A percentile compares a stretch with the other conserved stretches of the same genome.
Evolutionary conservation across 1,140 invertebrate species (phyloP).

Genomic region (Mactra quadrangularis): DNA sequence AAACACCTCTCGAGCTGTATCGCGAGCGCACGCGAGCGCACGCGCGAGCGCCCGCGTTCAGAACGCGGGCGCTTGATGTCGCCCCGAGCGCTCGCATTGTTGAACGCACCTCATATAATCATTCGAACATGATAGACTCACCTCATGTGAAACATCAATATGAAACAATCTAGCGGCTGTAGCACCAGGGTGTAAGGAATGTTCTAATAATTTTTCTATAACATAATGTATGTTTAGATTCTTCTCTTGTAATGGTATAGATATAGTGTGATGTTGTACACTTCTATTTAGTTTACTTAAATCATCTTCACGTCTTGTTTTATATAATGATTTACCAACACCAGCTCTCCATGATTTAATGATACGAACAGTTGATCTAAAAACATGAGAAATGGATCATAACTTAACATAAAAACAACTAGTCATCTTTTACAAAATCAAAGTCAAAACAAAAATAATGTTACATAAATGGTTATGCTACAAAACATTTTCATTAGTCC

Average conservation of each 20-base stretch:
- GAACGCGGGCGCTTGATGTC: no score
- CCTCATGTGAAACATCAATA: constrained; percentile 73
- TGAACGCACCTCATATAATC: no score
- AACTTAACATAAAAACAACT: no score
- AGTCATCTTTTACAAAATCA: no score
- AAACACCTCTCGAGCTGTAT: no score
- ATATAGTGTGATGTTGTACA: background rate
- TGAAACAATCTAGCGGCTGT: constrained; percentile 67
- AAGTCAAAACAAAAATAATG: no score
- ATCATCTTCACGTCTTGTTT: constrained; percentile 57
- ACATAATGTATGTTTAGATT: constrained; percentile 57
- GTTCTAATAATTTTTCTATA: constrained; percentile 53
- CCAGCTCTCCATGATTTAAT: constrained; percentile 71
- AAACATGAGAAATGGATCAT: no score
- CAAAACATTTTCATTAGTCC: background rate
- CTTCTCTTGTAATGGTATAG: constrained; percentile 66
- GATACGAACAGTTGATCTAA: constrained; percentile 69
- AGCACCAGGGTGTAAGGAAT: constrained; percentile 41
- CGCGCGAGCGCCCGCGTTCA: no score
- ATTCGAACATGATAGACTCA: no score
- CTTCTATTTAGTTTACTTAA: constrained; percentile 38
- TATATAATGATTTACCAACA: constrained; percentile 73
- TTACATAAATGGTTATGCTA: no score
- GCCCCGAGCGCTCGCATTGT: no score
- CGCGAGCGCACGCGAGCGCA: no score